These are phyloP conservation scores for Leucania comma DNA, from an alignment of 2,888 invertebrate genomes.

Conservation along the genomic window DNA sequence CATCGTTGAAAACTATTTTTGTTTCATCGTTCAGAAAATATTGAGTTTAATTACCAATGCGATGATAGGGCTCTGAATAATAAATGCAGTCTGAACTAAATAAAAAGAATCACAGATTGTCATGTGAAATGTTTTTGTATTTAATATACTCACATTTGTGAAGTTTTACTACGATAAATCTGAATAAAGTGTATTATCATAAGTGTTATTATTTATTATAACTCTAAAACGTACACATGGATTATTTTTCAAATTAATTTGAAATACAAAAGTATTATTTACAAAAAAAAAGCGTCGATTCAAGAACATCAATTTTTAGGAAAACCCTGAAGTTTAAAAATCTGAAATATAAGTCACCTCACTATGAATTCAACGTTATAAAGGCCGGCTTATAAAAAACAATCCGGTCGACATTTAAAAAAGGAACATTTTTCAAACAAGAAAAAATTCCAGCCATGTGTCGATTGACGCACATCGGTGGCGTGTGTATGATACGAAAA, in stretches of 20 bases:
- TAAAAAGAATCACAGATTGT: conserved; percentile 17
- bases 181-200: background rate
- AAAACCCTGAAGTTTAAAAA: conserved; percentile 35
- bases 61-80: conserved; percentile 29
- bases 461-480: conserved; percentile 85
- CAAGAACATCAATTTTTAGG: background rate
- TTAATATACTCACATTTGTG: background rate
- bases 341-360: conserved; percentile 36
- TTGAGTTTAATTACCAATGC: conserved; percentile 30
- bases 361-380: conserved; percentile 64
- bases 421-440: conserved; percentile 69
- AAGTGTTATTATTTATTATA: background rate
- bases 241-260: background rate
- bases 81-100: conserved; percentile 28
- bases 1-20: conserved; percentile 39
- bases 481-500: conserved; percentile 81
- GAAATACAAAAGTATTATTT: too few species aligned
- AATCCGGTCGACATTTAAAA: conserved; percentile 78
- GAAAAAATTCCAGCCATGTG: conserved; percentile 81
- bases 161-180: background rate
- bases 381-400: conserved; percentile 79
- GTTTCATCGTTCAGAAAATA: conserved; percentile 41
- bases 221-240: background rate
- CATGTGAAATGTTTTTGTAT: conserved; percentile 12
- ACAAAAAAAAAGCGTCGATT: background rate